Conservation (phyloP, 2,888 invertebrate genomes). For the Scrobipalpa atriplicella region DNA sequence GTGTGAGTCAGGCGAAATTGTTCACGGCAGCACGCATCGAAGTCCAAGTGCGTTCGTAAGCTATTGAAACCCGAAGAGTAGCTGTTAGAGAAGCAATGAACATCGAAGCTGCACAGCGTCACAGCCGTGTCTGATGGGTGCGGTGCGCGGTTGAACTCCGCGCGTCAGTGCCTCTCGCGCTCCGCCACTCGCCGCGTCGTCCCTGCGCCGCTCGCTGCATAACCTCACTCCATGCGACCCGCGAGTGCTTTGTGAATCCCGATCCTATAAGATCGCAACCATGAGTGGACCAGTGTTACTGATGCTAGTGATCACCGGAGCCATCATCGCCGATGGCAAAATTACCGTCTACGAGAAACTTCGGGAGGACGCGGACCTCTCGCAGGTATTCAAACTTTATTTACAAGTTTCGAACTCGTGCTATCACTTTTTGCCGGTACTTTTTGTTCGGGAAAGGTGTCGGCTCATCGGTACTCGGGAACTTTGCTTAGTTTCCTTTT, state of each 20-base stretch:
- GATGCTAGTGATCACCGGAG: conserved; percentile 65
- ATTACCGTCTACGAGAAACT: conserved; percentile 85
- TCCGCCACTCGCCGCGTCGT: conserved; percentile 70
- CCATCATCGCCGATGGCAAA: conserved; percentile 64
- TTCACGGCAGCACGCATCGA: neutral
- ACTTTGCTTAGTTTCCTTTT: conserved; percentile 20
- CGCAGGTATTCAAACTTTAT: conserved; percentile 83
- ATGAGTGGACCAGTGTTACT: conserved; percentile 72
- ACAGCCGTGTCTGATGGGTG: neutral
- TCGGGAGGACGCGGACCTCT: conserved; percentile 85
- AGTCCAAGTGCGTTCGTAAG: neutral
- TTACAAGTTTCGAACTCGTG: conserved; percentile 34
- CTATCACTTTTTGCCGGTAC: conserved; percentile 21
- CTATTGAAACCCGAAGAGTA: too few relatives aligned
- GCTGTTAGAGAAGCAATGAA: neutral
- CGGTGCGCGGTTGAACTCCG: neutral
- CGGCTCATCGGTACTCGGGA: neutral
- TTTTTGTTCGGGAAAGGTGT: conserved; percentile 22
- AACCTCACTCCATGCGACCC: conserved; percentile 53
- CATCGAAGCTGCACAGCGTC: neutral
- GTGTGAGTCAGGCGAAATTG: conserved; percentile 47
- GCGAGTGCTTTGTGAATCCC: conserved; percentile 63
- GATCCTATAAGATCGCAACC: conserved; percentile 54
- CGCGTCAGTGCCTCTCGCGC: conserved; percentile 60
- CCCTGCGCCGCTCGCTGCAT: conserved; percentile 53